Evolutionary conservation across 2,888 invertebrate species (phyloP).

Genomic region (Papilio protenor): DNA sequence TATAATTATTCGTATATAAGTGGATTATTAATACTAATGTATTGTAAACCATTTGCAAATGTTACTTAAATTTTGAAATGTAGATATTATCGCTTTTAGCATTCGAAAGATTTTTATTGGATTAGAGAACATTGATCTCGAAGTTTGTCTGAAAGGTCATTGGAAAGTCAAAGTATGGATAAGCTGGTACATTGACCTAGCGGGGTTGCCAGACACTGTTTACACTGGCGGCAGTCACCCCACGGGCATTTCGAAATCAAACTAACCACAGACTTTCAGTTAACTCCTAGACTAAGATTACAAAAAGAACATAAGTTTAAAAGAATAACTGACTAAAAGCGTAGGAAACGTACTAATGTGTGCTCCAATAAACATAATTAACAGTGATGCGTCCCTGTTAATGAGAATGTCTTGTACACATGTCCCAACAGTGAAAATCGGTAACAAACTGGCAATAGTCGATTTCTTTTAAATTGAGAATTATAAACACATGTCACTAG

Average conservation of each 20-base stretch:
- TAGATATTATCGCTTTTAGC: background rate
- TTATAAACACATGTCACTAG: too few relatives aligned
- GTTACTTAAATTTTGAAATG: constrained; percentile 1
- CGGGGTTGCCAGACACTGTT: constrained; percentile 30
- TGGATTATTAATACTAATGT: background rate
- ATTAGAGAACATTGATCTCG: constrained; percentile 29
- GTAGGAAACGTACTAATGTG: too few relatives aligned
- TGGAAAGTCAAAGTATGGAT: constrained; percentile 25
- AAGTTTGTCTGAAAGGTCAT: constrained; percentile 31
- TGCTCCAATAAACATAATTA: too few relatives aligned
- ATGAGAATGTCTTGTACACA: too few relatives aligned
- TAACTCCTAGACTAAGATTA: too few relatives aligned
- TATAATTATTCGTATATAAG: background rate
- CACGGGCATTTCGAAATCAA: background rate
- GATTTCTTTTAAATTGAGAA: too few relatives aligned
- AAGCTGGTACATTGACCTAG: constrained; percentile 27
- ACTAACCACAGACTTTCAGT: too few relatives aligned
- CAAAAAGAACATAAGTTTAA: too few relatives aligned
- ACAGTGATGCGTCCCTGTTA: too few relatives aligned
- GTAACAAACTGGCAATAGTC: too few relatives aligned
- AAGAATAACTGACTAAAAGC: too few relatives aligned
- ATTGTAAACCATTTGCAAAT: background rate
- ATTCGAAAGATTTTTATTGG: constrained; percentile 7
- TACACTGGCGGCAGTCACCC: constrained; percentile 5
- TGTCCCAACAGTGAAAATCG: too few relatives aligned